These are phyloP conservation scores for Pipa parva DNA, from an alignment of 2,113 vertebrate species.

Conservation along the genomic window DNA sequence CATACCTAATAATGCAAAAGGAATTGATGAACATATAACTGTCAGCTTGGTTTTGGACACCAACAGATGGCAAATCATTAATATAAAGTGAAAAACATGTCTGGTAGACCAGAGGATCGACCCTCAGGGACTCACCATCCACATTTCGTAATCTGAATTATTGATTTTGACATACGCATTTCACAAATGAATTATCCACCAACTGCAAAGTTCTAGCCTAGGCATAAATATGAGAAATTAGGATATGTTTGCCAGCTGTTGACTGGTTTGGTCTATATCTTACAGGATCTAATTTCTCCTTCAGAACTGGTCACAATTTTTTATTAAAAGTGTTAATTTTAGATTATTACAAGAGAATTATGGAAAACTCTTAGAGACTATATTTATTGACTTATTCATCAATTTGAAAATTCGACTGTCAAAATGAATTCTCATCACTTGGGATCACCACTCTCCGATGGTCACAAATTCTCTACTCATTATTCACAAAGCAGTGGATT, in stretches of 20 bases:
- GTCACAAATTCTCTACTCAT: no score
- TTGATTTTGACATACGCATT: constrained; percentile 32
- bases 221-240: constrained; percentile 28
- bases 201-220: background rate
- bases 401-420: no score
- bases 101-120: background rate
- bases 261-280: background rate
- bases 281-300: no score
- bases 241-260: constrained; percentile 5
- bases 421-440: no score
- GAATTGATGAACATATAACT: background rate
- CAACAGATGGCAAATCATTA: constrained; percentile 38
- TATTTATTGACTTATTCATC: no score
- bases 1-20: background rate
- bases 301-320: no score
- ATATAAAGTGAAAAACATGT: constrained; percentile 29
- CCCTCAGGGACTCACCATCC: constrained; percentile 25
- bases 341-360: no score
- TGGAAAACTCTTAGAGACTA: no score
- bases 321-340: no score
- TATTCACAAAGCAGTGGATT: no score
- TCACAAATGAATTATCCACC: constrained; percentile 31
- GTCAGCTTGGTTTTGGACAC: constrained; percentile 1
- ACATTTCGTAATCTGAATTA: constrained; percentile 32
- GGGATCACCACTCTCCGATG: no score